Evolutionary conservation across 2,888 invertebrate genomes (phyloP).

Genomic region (Scaptomyza caliginosa): DNA sequence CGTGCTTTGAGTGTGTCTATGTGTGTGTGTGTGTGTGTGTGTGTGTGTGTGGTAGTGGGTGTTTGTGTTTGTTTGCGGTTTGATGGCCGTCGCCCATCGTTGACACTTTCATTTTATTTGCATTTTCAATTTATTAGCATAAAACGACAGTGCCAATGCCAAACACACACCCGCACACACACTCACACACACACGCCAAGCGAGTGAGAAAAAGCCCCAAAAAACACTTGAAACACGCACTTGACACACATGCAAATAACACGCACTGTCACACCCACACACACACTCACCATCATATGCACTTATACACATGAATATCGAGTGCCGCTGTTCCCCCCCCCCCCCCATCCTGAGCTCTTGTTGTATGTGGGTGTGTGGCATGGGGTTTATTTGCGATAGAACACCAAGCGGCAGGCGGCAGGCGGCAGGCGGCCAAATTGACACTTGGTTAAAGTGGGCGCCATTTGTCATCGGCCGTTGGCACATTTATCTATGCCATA

Average conservation of each 20-base stretch:
- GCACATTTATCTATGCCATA: slow-evolving; percentile 60
- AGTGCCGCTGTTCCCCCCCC: slow-evolving; percentile 37
- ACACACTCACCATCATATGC: not conserved
- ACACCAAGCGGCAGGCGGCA: slow-evolving; percentile 33
- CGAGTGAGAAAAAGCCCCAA: not conserved
- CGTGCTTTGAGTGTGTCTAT: slow-evolving; percentile 8
- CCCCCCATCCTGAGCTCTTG: not conserved
- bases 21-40: slow-evolving; percentile 22
- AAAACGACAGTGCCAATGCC: slow-evolving; percentile 66
- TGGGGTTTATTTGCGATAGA: slow-evolving; percentile 16
- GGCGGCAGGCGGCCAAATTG: slow-evolving; percentile 51
- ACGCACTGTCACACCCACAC: slow-evolving; percentile 40
- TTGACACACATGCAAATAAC: slow-evolving; percentile 71
- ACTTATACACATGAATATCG: slow-evolving; percentile 47
- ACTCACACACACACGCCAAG: slow-evolving; percentile 37
- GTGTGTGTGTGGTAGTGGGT: slow-evolving; percentile 17
- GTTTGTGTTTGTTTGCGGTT: slow-evolving; percentile 38
- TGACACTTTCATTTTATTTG: slow-evolving; percentile 76
- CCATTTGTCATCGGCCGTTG: slow-evolving; percentile 70
- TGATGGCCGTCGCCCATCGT: slow-evolving; percentile 49
- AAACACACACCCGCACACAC: slow-evolving; percentile 31
- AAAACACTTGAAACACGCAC: slow-evolving; percentile 49
- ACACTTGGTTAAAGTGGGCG: slow-evolving; percentile 72
- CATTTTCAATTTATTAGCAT: slow-evolving; percentile 79
- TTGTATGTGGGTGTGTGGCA: not conserved